Evolutionary conservation across 2,797 vertebrate genomes (phyloP).

Genomic region (Neomorphus geoffroyi): DNA sequence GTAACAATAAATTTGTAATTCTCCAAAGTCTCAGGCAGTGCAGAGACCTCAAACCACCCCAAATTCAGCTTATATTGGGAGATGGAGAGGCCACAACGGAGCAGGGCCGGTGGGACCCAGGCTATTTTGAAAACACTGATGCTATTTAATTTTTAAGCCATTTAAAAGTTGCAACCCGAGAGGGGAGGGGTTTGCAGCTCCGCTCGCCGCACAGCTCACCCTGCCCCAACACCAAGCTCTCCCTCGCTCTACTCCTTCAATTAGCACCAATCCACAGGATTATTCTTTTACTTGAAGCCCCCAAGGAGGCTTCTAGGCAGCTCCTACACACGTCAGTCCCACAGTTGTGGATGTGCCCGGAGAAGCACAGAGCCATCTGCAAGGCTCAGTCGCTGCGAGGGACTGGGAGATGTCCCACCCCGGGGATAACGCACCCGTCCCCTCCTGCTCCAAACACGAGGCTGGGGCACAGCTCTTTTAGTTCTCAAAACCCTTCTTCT

Average conservation of each 20-base stretch:
- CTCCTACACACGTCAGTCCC: not conserved
- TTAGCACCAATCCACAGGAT: not conserved
- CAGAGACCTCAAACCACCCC: not conserved
- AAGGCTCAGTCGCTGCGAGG: conserved; percentile 10
- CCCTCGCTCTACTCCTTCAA: not conserved
- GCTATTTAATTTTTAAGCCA: not conserved
- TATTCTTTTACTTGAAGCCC: not conserved
- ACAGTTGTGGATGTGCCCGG: not conserved
- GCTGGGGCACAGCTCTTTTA: no score
- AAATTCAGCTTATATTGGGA: not conserved
- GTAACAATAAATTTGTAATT: not conserved
- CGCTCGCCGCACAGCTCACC: not conserved
- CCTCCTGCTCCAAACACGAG: not conserved
- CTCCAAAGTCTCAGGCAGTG: not conserved
- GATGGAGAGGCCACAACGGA: rapidly evolving
- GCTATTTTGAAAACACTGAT: not conserved
- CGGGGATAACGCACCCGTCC: not conserved
- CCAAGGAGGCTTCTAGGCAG: not conserved
- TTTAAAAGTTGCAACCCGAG: rapidly evolving
- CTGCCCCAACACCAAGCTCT: not conserved
- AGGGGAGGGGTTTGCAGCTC: rapidly evolving
- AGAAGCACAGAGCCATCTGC: not conserved
- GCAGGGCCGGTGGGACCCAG: not conserved
- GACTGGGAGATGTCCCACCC: not conserved
- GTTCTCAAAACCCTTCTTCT: not conserved